Percentiles rank a stretch among this genome's conserved stretches.
These are phyloP conservation scores for Portevinia maculata DNA, from an alignment of 2,888 invertebrate genomes.

Conservation along the genomic window DNA sequence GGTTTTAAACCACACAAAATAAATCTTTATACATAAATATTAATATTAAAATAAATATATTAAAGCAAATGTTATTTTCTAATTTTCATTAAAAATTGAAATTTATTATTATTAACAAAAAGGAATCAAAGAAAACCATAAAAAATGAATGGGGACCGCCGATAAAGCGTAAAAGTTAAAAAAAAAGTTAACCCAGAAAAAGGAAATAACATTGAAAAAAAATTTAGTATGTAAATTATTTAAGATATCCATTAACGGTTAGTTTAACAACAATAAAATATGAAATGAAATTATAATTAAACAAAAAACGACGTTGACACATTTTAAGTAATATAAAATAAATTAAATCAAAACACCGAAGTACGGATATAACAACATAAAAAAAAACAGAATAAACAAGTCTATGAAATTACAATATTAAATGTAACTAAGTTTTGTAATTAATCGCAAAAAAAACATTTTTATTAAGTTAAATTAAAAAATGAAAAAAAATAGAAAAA, in stretches of 20 bases:
- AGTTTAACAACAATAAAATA: constrained; percentile 52
- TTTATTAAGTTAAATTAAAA: constrained; percentile 77
- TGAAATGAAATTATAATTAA: constrained; percentile 69
- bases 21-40: constrained; percentile 65
- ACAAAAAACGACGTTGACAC: constrained; percentile 65
- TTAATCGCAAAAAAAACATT: constrained; percentile 74
- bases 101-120: constrained; percentile 36
- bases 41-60: constrained; percentile 72
- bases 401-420: constrained; percentile 56
- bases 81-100: constrained; percentile 59
- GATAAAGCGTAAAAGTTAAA: constrained; percentile 21
- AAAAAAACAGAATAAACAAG: constrained; percentile 56
- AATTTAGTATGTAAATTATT: constrained; percentile 65
- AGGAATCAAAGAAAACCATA: constrained; percentile 44
- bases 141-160: constrained; percentile 36
- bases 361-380: constrained; percentile 50
- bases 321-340: constrained; percentile 47
- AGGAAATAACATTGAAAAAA: constrained; percentile 34
- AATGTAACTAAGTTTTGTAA: constrained; percentile 78
- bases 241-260: constrained; percentile 62
- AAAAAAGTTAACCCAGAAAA: constrained; percentile 29
- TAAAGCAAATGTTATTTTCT: constrained; percentile 72
- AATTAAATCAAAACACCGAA: constrained; percentile 46
- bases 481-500: constrained; percentile 67
- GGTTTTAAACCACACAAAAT: constrained; percentile 67